Evolutionary conservation across 2,113 vertebrate genomes (phyloP).

Genomic region (Campylomormyrus tamandua): DNA sequence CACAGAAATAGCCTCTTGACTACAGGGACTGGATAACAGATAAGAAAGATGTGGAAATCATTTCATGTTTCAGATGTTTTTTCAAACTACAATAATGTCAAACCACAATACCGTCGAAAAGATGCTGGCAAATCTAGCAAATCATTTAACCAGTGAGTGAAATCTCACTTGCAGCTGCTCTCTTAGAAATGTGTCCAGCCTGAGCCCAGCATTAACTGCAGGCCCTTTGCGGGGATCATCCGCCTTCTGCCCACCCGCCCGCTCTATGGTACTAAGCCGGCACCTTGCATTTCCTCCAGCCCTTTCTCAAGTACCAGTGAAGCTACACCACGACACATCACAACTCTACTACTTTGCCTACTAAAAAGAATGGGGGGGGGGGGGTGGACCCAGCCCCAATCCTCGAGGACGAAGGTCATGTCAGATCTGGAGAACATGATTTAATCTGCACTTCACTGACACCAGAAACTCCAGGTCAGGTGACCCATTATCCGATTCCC

Average conservation of each 20-base stretch:
- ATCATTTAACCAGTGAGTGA: not conserved
- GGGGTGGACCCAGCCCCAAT: no score
- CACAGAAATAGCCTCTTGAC: not conserved
- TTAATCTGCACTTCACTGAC: not conserved
- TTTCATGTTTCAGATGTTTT: not conserved
- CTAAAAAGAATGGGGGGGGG: not conserved
- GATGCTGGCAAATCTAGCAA: not conserved
- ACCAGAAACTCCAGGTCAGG: not conserved
- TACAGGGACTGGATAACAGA: not conserved
- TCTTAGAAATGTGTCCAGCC: not conserved
- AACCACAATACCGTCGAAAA: not conserved
- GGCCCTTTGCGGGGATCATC: not conserved
- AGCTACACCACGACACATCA: not conserved
- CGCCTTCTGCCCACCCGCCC: not conserved
- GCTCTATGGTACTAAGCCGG: slow-evolving; percentile 21
- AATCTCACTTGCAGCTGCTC: not conserved
- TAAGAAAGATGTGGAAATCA: not conserved
- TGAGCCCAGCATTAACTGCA: not conserved
- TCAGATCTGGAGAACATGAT: not conserved
- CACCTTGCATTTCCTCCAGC: slow-evolving; percentile 22
- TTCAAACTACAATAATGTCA: not conserved
- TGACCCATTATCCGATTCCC: not conserved
- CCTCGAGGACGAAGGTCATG: not conserved
- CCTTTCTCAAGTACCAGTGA: slow-evolving; percentile 26
- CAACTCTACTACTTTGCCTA: not conserved